Evolutionary conservation across 2,113 vertebrate species (phyloP).

Genomic region (Penelope pileata): DNA sequence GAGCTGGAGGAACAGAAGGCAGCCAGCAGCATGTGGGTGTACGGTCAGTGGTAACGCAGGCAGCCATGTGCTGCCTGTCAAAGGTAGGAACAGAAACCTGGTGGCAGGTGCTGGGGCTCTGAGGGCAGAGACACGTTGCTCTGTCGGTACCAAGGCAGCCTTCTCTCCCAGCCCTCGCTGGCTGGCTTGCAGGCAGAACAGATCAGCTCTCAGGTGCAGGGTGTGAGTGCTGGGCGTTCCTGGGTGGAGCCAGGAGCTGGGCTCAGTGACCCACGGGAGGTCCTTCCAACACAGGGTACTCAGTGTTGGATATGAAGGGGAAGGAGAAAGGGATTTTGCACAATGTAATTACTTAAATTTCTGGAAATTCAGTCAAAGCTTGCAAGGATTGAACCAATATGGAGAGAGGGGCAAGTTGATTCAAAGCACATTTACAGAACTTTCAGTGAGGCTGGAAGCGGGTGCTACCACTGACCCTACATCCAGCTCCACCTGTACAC

Average conservation of each 20-base stretch:
- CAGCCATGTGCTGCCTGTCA: rapidly evolving
- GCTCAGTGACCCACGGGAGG: no score
- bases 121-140: background rate
- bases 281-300: background rate
- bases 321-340: background rate
- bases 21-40: rapidly evolving
- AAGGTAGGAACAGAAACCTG: background rate
- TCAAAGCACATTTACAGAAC: background rate
- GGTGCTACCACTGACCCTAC: background rate
- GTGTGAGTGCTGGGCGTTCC: background rate
- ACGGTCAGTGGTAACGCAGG: rapidly evolving
- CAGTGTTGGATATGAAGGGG: background rate
- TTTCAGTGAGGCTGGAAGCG: background rate
- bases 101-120: rapidly evolving
- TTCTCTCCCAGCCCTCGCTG: no score
- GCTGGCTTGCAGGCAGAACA: background rate
- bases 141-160: background rate
- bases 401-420: background rate
- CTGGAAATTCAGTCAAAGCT: background rate
- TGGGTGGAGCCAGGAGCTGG: background rate
- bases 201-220: background rate
- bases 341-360: background rate
- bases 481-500: background rate
- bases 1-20: background rate
- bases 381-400: background rate